Conservation (phyloP, 2,113 vertebrate genomes). For the Tachysurus fulvidraco region DNA sequence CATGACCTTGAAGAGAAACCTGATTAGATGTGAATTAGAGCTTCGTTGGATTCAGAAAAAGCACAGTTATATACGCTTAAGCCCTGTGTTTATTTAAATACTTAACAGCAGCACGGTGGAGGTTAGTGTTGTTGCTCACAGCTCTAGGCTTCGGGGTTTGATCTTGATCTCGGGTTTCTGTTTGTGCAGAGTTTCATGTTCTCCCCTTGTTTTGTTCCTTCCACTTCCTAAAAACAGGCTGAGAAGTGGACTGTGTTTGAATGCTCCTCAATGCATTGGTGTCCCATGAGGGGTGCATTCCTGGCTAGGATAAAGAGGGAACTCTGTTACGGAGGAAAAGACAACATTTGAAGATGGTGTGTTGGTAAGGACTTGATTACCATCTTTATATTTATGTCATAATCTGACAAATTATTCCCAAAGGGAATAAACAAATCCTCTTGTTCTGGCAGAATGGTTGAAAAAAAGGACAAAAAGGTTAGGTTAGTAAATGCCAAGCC, state of each 20-base stretch:
- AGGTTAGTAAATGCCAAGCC: neutral
- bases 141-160: neutral
- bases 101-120: neutral
- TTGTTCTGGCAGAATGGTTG: constrained; percentile 35
- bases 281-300: neutral
- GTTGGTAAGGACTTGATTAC: neutral
- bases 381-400: neutral
- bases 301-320: neutral
- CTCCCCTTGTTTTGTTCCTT: neutral
- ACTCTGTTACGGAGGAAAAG: neutral
- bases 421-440: constrained; percentile 27
- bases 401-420: constrained; percentile 7
- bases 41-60: neutral
- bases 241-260: neutral
- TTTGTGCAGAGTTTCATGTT: neutral
- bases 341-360: neutral
- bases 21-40: neutral
- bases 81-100: neutral
- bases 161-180: neutral
- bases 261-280: neutral
- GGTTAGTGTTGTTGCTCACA: neutral
- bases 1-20: neutral
- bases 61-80: neutral
- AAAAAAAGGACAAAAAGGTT: neutral
- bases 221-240: neutral